These are phyloP conservation scores for Acrobasis consociella DNA, from an alignment of 2,888 invertebrate species.

Conservation along the genomic window DNA sequence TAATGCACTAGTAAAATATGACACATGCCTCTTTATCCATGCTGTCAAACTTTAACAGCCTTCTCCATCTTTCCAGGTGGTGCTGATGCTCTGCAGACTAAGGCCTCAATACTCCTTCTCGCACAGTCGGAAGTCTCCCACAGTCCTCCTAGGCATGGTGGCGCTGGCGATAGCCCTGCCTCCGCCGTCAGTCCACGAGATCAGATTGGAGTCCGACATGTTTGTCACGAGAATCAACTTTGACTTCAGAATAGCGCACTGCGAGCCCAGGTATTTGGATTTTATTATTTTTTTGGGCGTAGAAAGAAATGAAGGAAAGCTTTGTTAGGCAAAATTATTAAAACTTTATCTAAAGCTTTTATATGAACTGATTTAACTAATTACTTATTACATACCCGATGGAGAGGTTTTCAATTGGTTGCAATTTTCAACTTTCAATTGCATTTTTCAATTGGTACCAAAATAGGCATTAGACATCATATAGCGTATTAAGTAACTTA, in stretches of 20 bases:
- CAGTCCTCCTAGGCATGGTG: slow-evolving; percentile 95
- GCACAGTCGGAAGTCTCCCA: slow-evolving; percentile 93
- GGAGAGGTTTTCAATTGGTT: too few relatives aligned
- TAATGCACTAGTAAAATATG: too few relatives aligned
- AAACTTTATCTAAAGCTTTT: too few relatives aligned
- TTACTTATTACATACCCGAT: too few relatives aligned
- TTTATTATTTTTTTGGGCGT: slow-evolving; percentile 15
- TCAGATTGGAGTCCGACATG: slow-evolving; percentile 96
- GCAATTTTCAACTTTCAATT: too few relatives aligned
- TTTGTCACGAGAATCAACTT: slow-evolving; percentile 98
- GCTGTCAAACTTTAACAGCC: slow-evolving; percentile 27
- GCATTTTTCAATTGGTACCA: too few relatives aligned
- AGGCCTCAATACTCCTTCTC: slow-evolving; percentile 97
- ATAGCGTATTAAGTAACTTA: too few relatives aligned
- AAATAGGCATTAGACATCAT: too few relatives aligned
- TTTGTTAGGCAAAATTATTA: too few relatives aligned
- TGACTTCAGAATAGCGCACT: slow-evolving; percentile 98
- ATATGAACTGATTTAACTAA: too few relatives aligned
- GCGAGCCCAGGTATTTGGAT: slow-evolving; percentile 93
- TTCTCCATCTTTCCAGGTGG: slow-evolving; percentile 87
- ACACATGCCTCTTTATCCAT: too few relatives aligned
- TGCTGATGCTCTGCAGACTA: slow-evolving; percentile 94
- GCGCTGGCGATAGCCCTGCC: slow-evolving; percentile 97
- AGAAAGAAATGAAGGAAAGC: too few relatives aligned
- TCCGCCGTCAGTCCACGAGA: slow-evolving; percentile 98